Percentiles rank a stretch among this genome's conserved stretches.
Evolutionary conservation across 2,797 vertebrate species (phyloP).

Genomic region (Lagorchestes hirsutus): DNA sequence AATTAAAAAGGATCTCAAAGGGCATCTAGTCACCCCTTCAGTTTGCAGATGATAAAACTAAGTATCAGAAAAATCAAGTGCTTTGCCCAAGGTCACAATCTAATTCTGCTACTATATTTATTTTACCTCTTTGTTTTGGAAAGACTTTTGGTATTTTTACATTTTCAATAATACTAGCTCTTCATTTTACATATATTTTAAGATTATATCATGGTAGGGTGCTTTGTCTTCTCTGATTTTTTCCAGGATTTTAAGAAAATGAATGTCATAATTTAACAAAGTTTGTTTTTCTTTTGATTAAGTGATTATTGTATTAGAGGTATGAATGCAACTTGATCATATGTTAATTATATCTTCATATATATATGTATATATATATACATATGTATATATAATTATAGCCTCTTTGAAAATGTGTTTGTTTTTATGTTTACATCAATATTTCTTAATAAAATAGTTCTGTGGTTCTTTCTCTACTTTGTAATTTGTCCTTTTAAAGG

Average conservation of each 20-base stretch:
- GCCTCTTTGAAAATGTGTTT: background rate
- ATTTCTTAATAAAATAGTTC: background rate
- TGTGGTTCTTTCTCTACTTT: background rate
- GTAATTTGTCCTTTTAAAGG: background rate
- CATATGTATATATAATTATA: background rate
- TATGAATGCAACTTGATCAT: background rate
- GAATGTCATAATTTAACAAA: background rate
- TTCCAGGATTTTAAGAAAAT: background rate
- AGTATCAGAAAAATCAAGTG: background rate
- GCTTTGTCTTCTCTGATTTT: too few species aligned
- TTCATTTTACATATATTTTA: background rate
- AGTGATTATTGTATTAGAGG: background rate
- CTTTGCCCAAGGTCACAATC: background rate
- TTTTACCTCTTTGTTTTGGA: background rate
- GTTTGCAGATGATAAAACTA: background rate
- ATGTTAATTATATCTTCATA: background rate
- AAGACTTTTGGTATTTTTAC: background rate
- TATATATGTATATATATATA: background rate
- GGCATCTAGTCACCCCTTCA: background rate
- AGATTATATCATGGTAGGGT: background rate
- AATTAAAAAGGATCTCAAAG: background rate
- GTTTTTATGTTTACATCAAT: background rate
- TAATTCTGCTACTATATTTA: background rate
- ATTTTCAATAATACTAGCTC: background rate
- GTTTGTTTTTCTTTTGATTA: background rate